Evolutionary conservation across 2,888 invertebrate genomes (phyloP).

Genomic region (Apodemia mormo): DNA sequence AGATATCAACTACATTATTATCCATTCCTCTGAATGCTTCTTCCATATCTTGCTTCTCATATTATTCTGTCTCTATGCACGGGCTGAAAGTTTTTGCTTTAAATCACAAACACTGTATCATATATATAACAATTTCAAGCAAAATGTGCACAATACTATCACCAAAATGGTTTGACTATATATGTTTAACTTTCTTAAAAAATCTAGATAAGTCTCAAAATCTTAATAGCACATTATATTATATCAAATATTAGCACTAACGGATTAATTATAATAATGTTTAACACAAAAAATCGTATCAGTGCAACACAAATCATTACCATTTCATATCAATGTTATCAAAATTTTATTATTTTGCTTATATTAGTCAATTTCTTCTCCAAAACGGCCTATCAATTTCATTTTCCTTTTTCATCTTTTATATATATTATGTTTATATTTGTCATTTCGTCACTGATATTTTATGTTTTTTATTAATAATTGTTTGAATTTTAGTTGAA

Average conservation of each 20-base stretch:
- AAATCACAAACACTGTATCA: conserved; percentile 76
- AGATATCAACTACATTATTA: conserved; percentile 57
- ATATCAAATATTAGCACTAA: conserved; percentile 52
- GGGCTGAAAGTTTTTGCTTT: conserved; percentile 75
- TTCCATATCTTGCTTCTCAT: conserved; percentile 77
- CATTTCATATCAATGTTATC: conserved; percentile 68
- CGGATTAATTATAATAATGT: conserved; percentile 29
- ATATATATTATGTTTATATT: conserved; percentile 54
- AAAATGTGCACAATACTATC: conserved; percentile 69
- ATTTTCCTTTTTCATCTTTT: conserved; percentile 63
- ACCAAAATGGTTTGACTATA: conserved; percentile 59
- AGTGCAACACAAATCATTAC: conserved; percentile 59
- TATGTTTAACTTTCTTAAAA: conserved; percentile 46
- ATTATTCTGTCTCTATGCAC: conserved; percentile 76
- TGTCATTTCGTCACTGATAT: conserved; percentile 63
- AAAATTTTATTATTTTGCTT: conserved; percentile 71
- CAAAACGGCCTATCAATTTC: conserved; percentile 83
- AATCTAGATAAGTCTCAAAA: conserved; percentile 44
- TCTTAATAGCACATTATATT: conserved; percentile 60
- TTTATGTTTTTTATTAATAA: conserved; percentile 52
- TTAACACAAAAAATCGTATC: conserved; percentile 26
- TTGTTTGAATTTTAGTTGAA: conserved; percentile 59
- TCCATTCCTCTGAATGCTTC: conserved; percentile 71
- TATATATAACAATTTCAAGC: conserved; percentile 63
- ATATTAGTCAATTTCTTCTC: conserved; percentile 72